Evolutionary conservation across 2,797 vertebrate genomes (phyloP).

Genomic region (Acridotheres tristis): DNA sequence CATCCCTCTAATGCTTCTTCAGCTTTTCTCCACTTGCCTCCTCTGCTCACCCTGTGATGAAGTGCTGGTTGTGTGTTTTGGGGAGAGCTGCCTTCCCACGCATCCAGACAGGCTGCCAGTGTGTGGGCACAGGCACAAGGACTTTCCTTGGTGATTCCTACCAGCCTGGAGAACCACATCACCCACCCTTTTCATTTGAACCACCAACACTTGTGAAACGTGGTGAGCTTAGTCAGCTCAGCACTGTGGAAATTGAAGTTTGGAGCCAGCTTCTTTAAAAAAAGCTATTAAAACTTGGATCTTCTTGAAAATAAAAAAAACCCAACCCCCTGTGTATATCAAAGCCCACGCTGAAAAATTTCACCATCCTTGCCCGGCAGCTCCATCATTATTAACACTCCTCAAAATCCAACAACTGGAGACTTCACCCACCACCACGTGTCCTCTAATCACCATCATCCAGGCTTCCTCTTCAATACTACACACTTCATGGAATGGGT

Average conservation of each 20-base stretch:
- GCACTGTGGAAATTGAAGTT: not conserved
- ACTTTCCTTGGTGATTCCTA: not conserved
- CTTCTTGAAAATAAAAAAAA: not conserved
- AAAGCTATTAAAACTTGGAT: not conserved
- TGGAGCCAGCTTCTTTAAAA: not conserved
- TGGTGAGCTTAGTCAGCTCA: not conserved
- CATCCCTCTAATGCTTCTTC: not conserved
- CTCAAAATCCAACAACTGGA: not conserved
- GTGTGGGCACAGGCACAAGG: not conserved
- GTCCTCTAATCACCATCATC: not conserved
- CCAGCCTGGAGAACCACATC: not conserved
- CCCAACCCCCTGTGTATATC: not conserved
- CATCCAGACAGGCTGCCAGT: not conserved
- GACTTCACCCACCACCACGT: not conserved
- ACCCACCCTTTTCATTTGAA: not conserved
- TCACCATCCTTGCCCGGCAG: not conserved
- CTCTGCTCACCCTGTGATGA: not conserved
- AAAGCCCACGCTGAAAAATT: not conserved
- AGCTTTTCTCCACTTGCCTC: not conserved
- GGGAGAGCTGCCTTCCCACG: not conserved
- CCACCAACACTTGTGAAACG: not conserved
- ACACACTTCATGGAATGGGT: rapidly evolving
- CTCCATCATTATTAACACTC: not conserved
- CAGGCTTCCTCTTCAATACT: not conserved
- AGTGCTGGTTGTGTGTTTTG: not conserved